Conservation (phyloP, 2,797 vertebrate species). For the Malacoctenus gilli region DNA sequence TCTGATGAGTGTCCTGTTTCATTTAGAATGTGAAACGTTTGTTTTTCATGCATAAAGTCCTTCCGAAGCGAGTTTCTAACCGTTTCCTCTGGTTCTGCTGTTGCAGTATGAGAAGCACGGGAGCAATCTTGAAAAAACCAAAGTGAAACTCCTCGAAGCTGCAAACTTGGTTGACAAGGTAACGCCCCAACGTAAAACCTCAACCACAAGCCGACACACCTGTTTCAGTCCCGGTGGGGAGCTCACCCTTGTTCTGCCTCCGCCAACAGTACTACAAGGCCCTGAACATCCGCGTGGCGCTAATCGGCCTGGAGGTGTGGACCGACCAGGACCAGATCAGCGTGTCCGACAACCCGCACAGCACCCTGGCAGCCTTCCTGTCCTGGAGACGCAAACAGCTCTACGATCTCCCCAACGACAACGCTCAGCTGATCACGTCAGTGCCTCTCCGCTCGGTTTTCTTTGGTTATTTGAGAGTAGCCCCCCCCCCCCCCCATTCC, state of each 20-base stretch:
- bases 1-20: no score
- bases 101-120: conserved; percentile 90
- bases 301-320: conserved; percentile 96
- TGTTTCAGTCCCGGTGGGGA: background rate
- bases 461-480: conserved; percentile 1
- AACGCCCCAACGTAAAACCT: background rate
- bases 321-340: conserved; percentile 84
- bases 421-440: conserved; percentile 95
- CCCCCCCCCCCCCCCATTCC: no score
- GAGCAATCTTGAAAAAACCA: conserved; percentile 81
- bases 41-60: conserved; percentile 21
- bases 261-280: conserved; percentile 89
- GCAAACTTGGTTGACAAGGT: conserved; percentile 98
- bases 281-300: conserved; percentile 90
- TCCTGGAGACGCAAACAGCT: conserved; percentile 92
- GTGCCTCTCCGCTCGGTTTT: conserved; percentile 38
- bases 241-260: background rate
- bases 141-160: conserved; percentile 87
- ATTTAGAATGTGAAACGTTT: conserved; percentile 4
- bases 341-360: conserved; percentile 90
- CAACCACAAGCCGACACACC: background rate
- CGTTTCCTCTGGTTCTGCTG: conserved; percentile 33
- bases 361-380: conserved; percentile 91
- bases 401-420: conserved; percentile 87
- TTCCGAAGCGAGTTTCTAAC: background rate